Evolutionary conservation across 1,140 invertebrate genomes (phyloP).

Genomic region (Bombus waltoni): DNA sequence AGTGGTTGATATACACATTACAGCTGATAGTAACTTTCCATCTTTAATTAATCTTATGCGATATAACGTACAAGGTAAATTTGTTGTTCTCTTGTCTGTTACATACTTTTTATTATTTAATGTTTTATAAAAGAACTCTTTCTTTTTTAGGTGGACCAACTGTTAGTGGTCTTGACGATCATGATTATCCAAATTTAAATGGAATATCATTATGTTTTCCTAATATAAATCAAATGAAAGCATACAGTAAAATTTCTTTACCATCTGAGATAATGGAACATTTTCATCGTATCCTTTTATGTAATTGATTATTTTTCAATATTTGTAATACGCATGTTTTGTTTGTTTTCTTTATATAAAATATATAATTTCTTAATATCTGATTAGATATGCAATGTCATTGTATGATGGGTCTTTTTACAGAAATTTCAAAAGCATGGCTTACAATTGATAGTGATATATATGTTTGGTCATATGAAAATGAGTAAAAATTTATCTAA

Average conservation of each 20-base stretch:
- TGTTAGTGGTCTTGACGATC: slow-evolving; percentile 93
- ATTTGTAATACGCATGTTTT: slow-evolving; percentile 76
- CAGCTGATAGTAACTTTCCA: slow-evolving; percentile 88
- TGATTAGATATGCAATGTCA: slow-evolving; percentile 94
- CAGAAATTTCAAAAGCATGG: slow-evolving; percentile 98
- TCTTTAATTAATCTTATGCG: slow-evolving; percentile 85
- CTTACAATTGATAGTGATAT: slow-evolving; percentile 98
- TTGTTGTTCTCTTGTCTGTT: background rate
- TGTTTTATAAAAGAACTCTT: background rate
- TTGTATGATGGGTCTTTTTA: slow-evolving; percentile 97
- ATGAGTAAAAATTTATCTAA: slow-evolving; percentile 71
- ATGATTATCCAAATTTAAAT: slow-evolving; percentile 93
- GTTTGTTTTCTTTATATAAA: background rate
- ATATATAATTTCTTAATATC: slow-evolving; percentile 65
- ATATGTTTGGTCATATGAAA: slow-evolving; percentile 90
- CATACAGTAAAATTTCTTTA: slow-evolving; percentile 92
- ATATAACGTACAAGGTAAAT: slow-evolving; percentile 80
- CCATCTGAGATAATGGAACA: slow-evolving; percentile 97
- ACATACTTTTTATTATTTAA: background rate
- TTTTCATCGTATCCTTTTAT: slow-evolving; percentile 93
- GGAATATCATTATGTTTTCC: slow-evolving; percentile 86
- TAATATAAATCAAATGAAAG: slow-evolving; percentile 90
- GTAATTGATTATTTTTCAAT: background rate
- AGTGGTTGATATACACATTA: slow-evolving; percentile 88
- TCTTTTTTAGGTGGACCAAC: slow-evolving; percentile 85